Conservation (phyloP, 2,113 vertebrate genomes). For the Semicossyphus pulcher region DNA sequence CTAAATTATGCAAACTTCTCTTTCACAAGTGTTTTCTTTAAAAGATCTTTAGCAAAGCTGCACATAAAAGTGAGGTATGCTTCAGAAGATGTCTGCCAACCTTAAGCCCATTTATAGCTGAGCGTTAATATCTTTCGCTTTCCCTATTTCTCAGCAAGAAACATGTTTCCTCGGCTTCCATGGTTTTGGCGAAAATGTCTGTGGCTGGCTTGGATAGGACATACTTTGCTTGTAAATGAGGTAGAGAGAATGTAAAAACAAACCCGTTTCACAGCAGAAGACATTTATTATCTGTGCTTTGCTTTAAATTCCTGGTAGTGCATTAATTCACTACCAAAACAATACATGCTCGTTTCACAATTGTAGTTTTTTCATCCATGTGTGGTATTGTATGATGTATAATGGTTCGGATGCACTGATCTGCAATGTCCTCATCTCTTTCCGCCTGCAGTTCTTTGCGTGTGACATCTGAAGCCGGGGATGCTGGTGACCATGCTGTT, state of each 20-base stretch:
- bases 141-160: background rate
- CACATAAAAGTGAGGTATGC: background rate
- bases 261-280: background rate
- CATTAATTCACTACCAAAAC: background rate
- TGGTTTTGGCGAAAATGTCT: background rate
- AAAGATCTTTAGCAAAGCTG: background rate
- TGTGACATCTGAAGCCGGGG: slow-evolving; percentile 58
- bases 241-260: background rate
- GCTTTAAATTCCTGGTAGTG: background rate
- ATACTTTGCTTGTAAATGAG: background rate
- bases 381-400: too few species aligned
- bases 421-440: background rate
- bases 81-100: background rate
- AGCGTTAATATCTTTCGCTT: slow-evolving; percentile 1
- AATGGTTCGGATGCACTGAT: background rate
- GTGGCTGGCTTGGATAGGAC: background rate
- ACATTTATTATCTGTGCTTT: background rate
- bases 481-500: slow-evolving; percentile 78
- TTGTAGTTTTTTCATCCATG: too few species aligned
- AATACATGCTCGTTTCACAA: background rate
- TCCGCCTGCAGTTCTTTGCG: slow-evolving; percentile 55
- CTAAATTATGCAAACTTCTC: too few species aligned
- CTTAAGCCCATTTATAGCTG: background rate
- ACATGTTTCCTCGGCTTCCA: slow-evolving; percentile 1
- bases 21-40: background rate